These are phyloP conservation scores for Otolemur crassicaudatus DNA, from an alignment of 2,797 vertebrate species.

Conservation along the genomic window DNA sequence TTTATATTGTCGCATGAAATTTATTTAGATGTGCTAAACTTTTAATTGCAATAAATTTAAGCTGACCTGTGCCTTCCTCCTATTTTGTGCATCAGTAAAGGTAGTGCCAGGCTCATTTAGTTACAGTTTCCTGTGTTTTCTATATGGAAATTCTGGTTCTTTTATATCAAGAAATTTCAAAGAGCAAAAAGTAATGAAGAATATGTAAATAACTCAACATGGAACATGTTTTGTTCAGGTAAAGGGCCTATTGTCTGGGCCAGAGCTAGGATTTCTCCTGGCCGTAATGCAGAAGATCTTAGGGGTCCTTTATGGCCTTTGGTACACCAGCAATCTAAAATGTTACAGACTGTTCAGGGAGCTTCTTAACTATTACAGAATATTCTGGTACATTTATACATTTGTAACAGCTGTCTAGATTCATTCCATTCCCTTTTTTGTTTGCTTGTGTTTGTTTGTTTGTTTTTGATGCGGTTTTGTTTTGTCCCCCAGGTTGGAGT, in stretches of 20 bases:
- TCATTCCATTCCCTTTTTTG: neutral
- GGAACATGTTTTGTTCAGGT: neutral
- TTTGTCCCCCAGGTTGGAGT: too few relatives aligned
- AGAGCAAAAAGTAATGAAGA: neutral
- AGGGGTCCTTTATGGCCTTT: neutral
- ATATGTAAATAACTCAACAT: neutral
- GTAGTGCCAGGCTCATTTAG: neutral
- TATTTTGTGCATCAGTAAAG: neutral
- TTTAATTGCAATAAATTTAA: neutral
- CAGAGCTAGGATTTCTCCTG: neutral
- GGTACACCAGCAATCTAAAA: neutral
- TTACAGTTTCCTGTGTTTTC: neutral
- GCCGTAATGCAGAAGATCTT: neutral
- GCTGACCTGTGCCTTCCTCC: neutral
- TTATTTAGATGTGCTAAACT: neutral
- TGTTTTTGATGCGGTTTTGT: too few relatives aligned
- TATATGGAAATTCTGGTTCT: neutral
- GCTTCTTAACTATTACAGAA: neutral
- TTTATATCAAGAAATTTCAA: conserved; percentile 42
- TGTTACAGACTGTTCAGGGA: neutral
- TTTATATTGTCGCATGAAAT: neutral
- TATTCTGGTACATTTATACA: neutral
- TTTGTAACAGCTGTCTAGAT: neutral
- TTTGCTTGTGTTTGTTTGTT: too few relatives aligned
- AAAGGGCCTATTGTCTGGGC: neutral